These are phyloP conservation scores for Fistularia commersonii DNA, from an alignment of 2,797 vertebrate species.

Conservation along the genomic window DNA sequence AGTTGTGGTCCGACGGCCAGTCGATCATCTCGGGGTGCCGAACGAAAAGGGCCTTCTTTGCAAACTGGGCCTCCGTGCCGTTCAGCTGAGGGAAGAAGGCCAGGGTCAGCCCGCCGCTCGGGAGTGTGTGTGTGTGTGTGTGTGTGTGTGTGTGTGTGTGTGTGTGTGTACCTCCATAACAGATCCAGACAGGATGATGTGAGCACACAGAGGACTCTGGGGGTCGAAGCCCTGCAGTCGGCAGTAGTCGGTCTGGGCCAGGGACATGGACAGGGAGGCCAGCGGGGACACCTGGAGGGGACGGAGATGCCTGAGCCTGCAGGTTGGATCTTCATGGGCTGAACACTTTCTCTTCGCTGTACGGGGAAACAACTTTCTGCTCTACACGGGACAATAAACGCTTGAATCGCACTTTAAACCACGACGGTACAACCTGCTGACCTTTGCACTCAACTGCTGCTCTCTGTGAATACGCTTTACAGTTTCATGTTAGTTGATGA, in stretches of 20 bases:
- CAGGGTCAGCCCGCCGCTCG: slow-evolving; percentile 7
- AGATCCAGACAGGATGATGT: slow-evolving; percentile 85
- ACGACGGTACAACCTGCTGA: too few species aligned
- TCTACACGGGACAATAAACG: too few species aligned
- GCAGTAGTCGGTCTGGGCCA: slow-evolving; percentile 91
- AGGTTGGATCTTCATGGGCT: too few species aligned
- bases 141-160: not conserved
- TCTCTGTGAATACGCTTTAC: too few species aligned
- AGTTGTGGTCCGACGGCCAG: slow-evolving; percentile 88
- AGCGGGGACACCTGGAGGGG: slow-evolving; percentile 73
- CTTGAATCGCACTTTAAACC: too few species aligned
- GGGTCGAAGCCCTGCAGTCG: slow-evolving; percentile 82
- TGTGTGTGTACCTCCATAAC: slow-evolving; percentile 76
- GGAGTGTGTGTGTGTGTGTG: not conserved
- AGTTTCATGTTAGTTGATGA: too few species aligned
- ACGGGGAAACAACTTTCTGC: too few species aligned
- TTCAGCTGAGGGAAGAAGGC: slow-evolving; percentile 73
- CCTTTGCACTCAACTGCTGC: too few species aligned
- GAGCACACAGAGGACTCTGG: slow-evolving; percentile 91
- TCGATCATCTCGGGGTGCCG: slow-evolving; percentile 90
- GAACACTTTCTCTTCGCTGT: too few species aligned
- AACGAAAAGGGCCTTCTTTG: slow-evolving; percentile 81
- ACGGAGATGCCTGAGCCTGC: not conserved
- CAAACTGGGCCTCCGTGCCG: slow-evolving; percentile 75
- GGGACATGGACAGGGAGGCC: slow-evolving; percentile 88